phyloP scores from a whole-genome alignment of 2,113 vertebrate species.

The Ceuthmochares aereus region DNA sequence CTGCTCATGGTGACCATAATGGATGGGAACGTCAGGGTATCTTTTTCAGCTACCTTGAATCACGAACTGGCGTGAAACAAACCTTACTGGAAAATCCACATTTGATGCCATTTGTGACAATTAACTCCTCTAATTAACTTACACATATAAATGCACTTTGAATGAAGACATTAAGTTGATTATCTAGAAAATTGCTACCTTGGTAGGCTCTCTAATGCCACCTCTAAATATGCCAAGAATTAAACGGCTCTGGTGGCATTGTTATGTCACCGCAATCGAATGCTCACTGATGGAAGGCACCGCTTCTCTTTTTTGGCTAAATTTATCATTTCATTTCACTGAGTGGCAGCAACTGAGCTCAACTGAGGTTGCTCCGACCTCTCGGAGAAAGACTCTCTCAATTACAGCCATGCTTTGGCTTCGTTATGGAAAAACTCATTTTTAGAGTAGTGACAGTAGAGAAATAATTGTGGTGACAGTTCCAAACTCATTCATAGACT shows the following conservation, averaged over 20 bases:
- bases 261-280: conserved; percentile 57
- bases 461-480: background rate
- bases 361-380: background rate
- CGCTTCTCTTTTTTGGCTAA: conserved; percentile 5
- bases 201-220: conserved; percentile 68
- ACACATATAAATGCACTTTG: conserved; percentile 63
- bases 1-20: background rate
- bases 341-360: background rate
- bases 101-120: conserved; percentile 78
- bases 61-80: conserved; percentile 51
- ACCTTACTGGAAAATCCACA: conserved; percentile 65
- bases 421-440: background rate
- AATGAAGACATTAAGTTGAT: conserved; percentile 82
- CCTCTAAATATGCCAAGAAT: conserved; percentile 73
- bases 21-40: background rate
- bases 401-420: background rate
- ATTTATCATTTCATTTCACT: conserved; percentile 54
- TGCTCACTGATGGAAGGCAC: conserved; percentile 39
- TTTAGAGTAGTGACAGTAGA: background rate
- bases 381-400: background rate
- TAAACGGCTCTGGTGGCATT: conserved; percentile 70
- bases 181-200: conserved; percentile 82
- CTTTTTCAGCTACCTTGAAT: conserved; percentile 29
- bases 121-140: conserved; percentile 82
- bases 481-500: background rate